Evolutionary conservation across 2,113 vertebrate species (phyloP), one percentile per base, ranked within the genome.

Genomic region (Dendrocopos noguchii): DNA sequence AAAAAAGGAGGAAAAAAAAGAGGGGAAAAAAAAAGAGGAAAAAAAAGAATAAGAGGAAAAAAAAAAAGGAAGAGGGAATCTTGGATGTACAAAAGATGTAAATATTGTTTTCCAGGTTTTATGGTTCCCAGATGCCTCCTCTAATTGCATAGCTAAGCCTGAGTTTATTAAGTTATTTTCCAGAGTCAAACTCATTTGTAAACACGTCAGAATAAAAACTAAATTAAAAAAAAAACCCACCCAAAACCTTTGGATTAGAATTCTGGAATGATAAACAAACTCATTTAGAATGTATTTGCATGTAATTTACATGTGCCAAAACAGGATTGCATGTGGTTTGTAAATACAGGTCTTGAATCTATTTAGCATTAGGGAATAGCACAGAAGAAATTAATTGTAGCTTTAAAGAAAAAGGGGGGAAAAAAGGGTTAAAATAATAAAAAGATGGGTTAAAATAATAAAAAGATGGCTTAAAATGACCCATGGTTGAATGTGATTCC

Each of bases 111-210:
- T 94, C 93, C 94, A 95, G 94, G 91, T 97, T 97, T 97, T 98
- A 97, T 97, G 94, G 93, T 95, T 98, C 97, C 97, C 97, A 96
- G 91, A 97, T 98, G 97, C 96, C 93, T 97, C 80, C 79, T 97
- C 96, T 98, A 98, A 97, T 98, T 98, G 97, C 96, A 87, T 55
- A 94, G 97, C 97, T 97, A 97, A 97, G 97, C 97, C 97, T 36
- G 88, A 93, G 97, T 98, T 98, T 98, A 98, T 98, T 97, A 97
- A 97, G 97, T 97, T 98, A 98, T 97, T 98, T 98, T 98, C 96
- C 96, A 96, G 96, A 98, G 97, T 97, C 96, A 97, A 97, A 97
- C 97, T 98, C 96, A 98, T 98, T 98, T 98, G 96, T 98, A 98
- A 97, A 97, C 95, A 97, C 96, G 95, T 97, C 97, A 98, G 97